Conservation (phyloP, 23 tunicate species). For the Trididemnum nubilum region DNA sequence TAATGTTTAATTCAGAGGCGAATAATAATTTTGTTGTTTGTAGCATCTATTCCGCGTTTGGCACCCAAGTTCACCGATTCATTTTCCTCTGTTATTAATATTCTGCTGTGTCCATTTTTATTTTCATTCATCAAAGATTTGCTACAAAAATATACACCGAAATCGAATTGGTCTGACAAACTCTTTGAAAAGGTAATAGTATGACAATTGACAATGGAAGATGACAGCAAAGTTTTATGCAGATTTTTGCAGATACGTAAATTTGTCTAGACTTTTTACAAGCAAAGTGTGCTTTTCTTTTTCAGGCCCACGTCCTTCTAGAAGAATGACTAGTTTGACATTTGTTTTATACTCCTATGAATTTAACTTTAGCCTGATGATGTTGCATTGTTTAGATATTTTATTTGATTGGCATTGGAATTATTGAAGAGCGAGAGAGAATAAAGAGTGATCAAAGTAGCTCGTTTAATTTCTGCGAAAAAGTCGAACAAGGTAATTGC, state of each 20-base stretch:
- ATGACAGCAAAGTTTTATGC: no score
- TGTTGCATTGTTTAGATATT: conserved; percentile 51
- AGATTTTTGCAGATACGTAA: no score
- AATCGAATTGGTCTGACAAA: conserved; percentile 42
- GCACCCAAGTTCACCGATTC: conserved; percentile 45
- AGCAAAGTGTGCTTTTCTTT: no score
- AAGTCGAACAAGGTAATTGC: conserved; percentile 34
- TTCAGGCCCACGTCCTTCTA: no score
- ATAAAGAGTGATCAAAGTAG: conserved; percentile 16
- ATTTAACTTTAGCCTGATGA: no score
- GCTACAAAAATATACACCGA: conserved; percentile 23
- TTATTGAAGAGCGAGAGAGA: conserved; percentile 64
- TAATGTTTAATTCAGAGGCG: no score
- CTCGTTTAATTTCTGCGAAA: conserved; percentile 42
- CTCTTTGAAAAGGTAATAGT: conserved; percentile 86
- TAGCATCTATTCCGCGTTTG: conserved; percentile 54
- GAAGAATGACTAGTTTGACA: no score
- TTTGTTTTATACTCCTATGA: no score
- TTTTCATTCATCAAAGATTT: conserved; percentile 26
- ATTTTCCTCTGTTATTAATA: conserved; percentile 24
- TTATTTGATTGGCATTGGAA: conserved; percentile 59
- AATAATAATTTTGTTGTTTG: no score
- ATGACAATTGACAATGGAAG: no score
- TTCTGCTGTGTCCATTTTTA: conserved; percentile 40
- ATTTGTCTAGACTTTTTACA: no score